phyloP scores from a whole-genome alignment of 2,888 invertebrate genomes.

The Lasioglossum pauxillum region DNA sequence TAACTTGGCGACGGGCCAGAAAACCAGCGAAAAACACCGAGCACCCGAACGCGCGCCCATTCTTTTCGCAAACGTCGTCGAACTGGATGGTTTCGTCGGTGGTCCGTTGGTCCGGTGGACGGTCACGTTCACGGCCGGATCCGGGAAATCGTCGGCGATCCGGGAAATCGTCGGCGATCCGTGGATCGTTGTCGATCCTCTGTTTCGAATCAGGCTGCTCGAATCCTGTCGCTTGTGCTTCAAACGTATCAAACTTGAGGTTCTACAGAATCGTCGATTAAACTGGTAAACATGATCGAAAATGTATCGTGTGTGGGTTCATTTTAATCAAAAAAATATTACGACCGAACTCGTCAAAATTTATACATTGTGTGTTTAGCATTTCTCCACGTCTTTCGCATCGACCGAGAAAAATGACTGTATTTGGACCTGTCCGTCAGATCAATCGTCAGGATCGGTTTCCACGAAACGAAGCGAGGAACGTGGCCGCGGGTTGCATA shows the following conservation, averaged over 20 bases:
- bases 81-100: neutral
- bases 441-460: neutral
- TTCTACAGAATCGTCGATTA: no score
- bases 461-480: neutral
- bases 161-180: constrained; percentile 1
- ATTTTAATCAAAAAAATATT: no score
- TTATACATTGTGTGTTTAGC: no score
- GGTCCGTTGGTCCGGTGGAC: constrained; percentile 2
- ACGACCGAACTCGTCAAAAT: no score
- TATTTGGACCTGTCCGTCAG: no score
- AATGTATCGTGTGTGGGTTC: no score
- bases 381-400: neutral
- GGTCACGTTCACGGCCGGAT: constrained; percentile 63
- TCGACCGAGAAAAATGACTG: no score
- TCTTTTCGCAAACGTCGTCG: constrained; percentile 20
- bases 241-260: neutral
- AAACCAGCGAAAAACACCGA: constrained; percentile 50
- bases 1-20: constrained; percentile 62
- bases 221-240: neutral
- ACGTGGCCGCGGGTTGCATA: neutral
- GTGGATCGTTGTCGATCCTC: neutral
- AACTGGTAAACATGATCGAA: no score
- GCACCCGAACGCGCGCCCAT: constrained; percentile 31
- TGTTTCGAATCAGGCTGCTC: neutral
- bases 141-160: constrained; percentile 1